Evolutionary conservation across 2,113 vertebrate species (phyloP).

Genomic region (Tyto alba): DNA sequence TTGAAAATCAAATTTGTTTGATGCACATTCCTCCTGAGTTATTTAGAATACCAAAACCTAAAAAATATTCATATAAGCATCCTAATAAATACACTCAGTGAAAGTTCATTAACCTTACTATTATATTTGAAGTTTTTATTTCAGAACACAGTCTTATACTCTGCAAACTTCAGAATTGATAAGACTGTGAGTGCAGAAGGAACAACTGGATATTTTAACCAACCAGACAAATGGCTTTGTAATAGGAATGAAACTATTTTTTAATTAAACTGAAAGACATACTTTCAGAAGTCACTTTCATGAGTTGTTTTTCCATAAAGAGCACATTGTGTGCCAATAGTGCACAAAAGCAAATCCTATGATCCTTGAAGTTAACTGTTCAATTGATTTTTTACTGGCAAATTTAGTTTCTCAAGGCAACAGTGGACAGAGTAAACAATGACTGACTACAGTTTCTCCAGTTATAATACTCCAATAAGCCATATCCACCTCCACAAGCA

Average conservation of each 20-base stretch:
- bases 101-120: neutral
- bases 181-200: neutral
- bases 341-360: neutral
- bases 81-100: neutral
- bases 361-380: neutral
- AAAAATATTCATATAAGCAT: neutral
- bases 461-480: neutral
- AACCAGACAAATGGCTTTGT: neutral
- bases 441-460: neutral
- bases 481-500: neutral
- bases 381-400: neutral
- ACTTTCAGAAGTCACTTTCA: neutral
- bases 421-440: neutral
- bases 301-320: neutral
- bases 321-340: neutral
- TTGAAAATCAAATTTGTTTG: conserved; percentile 22
- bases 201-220: neutral
- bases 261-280: conserved; percentile 5
- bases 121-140: neutral
- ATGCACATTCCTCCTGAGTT: neutral
- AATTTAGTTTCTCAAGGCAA: neutral
- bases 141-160: neutral
- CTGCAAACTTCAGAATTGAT: neutral
- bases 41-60: neutral
- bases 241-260: neutral